Evolutionary conservation across 2,797 vertebrate species (phyloP).

Genomic region (Leontopithecus rosalia): DNA sequence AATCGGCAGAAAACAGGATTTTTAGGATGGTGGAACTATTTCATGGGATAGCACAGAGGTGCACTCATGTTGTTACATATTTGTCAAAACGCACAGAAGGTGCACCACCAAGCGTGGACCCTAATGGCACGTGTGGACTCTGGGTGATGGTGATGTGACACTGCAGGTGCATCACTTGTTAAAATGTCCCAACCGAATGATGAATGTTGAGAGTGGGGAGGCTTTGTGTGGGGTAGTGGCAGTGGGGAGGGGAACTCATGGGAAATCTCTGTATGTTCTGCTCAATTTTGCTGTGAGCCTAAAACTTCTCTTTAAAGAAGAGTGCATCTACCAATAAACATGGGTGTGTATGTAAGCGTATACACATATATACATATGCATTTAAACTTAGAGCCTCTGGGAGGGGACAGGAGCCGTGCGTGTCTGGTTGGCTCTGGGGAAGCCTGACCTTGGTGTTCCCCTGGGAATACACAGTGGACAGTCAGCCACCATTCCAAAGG

Average conservation of each 20-base stretch:
- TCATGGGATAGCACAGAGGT: neutral
- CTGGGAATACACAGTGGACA: neutral
- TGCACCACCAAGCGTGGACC: neutral
- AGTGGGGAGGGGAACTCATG: rapidly evolving
- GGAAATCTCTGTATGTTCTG: neutral
- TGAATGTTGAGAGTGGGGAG: too few species aligned
- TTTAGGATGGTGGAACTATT: neutral
- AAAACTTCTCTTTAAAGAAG: neutral
- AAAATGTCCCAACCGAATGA: neutral
- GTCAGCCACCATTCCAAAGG: neutral
- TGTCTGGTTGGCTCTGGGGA: neutral
- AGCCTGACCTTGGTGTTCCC: neutral
- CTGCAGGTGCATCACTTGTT: neutral
- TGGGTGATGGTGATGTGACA: neutral
- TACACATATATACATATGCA: too few species aligned
- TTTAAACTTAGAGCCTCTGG: neutral
- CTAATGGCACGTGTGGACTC: too few species aligned
- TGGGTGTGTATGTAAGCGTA: neutral
- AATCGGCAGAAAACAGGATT: neutral
- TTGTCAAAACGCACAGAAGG: neutral
- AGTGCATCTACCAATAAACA: neutral
- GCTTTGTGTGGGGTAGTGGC: too few species aligned
- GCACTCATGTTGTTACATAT: neutral
- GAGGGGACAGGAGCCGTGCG: neutral
- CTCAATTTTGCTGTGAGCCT: neutral